A percentile compares a stretch with the other conserved stretches of the same genome.
These are phyloP conservation scores for Thymelicus sylvestris DNA, from an alignment of 2,888 invertebrate species.

Conservation along the genomic window DNA sequence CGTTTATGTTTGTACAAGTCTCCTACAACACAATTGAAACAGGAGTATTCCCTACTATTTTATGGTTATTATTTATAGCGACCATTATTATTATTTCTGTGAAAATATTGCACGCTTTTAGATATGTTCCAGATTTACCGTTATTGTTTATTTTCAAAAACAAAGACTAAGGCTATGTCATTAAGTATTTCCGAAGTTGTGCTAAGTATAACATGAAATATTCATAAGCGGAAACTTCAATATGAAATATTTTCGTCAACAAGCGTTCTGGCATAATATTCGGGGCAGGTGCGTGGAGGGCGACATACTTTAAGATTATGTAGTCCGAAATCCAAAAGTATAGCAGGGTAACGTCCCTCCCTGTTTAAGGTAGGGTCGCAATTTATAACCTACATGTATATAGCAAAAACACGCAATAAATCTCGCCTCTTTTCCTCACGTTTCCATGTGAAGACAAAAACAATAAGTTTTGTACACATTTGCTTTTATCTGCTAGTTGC, in stretches of 20 bases:
- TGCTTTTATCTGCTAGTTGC: too few species aligned
- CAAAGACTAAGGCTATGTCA: constrained; percentile 41
- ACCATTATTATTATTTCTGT: too few species aligned
- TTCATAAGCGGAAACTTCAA: constrained; percentile 56
- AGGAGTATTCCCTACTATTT: too few species aligned
- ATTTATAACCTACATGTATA: constrained; percentile 1
- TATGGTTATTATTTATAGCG: too few species aligned
- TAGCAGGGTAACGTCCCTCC: not conserved
- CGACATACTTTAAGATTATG: constrained; percentile 34
- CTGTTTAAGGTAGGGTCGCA: constrained; percentile 17
- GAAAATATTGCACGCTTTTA: too few species aligned
- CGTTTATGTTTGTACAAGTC: too few species aligned
- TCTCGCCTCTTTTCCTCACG: not conserved
- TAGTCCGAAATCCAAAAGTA: constrained; percentile 28
- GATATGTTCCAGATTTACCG: too few species aligned
- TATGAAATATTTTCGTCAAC: constrained; percentile 57
- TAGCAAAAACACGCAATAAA: not conserved
- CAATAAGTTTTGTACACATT: not conserved
- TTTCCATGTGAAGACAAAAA: not conserved
- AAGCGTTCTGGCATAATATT: constrained; percentile 32
- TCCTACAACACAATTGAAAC: too few species aligned
- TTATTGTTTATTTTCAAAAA: too few species aligned
- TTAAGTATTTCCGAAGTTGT: constrained; percentile 54
- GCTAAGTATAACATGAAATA: constrained; percentile 56
- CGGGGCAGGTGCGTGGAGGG: constrained; percentile 28